Evolutionary conservation across 2,797 vertebrate genomes (phyloP).

Genomic region (Phalloptychus januarius): DNA sequence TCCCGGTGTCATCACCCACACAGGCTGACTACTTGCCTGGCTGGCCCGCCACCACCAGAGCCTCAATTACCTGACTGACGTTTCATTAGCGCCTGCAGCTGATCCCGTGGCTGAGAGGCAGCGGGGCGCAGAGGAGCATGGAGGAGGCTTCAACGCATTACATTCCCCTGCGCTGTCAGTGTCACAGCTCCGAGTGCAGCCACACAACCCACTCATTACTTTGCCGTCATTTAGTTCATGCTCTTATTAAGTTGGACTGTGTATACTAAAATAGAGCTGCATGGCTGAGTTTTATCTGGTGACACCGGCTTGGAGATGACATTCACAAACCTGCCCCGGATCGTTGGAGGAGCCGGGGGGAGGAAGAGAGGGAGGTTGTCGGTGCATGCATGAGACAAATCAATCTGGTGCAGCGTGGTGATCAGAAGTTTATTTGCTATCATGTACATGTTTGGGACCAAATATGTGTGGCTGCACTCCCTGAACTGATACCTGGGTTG

Average conservation of each 20-base stretch:
- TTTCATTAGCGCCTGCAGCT: slow-evolving; percentile 86
- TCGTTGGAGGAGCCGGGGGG: slow-evolving; percentile 26
- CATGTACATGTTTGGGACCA: slow-evolving; percentile 14
- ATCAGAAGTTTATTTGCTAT: slow-evolving; percentile 36
- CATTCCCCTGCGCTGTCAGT: slow-evolving; percentile 76
- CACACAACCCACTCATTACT: slow-evolving; percentile 75
- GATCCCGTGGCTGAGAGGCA: slow-evolving; percentile 80
- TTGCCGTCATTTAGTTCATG: slow-evolving; percentile 75
- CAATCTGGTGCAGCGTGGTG: slow-evolving; percentile 24
- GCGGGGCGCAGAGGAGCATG: slow-evolving; percentile 74
- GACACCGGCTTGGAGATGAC: slow-evolving; percentile 50
- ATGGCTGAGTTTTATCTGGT: slow-evolving; percentile 53
- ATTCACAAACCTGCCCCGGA: slow-evolving; percentile 35
- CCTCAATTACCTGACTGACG: slow-evolving; percentile 85
- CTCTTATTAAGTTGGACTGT: slow-evolving; percentile 68
- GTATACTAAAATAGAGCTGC: slow-evolving; percentile 66
- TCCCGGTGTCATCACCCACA: slow-evolving; percentile 75
- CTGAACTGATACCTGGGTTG: slow-evolving; percentile 36
- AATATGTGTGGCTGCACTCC: slow-evolving; percentile 5
- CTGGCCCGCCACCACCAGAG: slow-evolving; percentile 73
- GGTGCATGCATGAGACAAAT: slow-evolving; percentile 43
- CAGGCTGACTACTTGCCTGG: slow-evolving; percentile 73
- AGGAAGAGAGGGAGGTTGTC: slow-evolving; percentile 6
- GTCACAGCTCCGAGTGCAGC: slow-evolving; percentile 68
- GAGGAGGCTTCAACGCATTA: slow-evolving; percentile 64